These are phyloP conservation scores for Lasioglossum pauxillum DNA, from an alignment of 2,888 invertebrate genomes.

Conservation along the genomic window DNA sequence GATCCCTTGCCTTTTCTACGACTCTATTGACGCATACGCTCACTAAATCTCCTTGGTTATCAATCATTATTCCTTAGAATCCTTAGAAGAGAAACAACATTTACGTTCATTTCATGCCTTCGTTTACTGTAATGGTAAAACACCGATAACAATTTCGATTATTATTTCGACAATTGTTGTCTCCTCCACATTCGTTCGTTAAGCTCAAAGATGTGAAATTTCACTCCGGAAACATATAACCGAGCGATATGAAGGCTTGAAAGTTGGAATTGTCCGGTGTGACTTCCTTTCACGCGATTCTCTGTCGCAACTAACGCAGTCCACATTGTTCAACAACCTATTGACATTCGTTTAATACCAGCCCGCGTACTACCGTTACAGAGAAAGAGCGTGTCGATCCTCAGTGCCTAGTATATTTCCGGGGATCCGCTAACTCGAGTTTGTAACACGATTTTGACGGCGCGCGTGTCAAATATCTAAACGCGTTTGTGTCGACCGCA, in stretches of 20 bases:
- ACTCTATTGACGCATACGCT: background rate
- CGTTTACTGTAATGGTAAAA: too few species aligned
- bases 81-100: background rate
- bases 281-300: background rate
- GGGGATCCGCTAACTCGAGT: background rate
- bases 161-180: background rate
- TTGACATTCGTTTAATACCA: conserved; percentile 26
- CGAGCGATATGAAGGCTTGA: background rate
- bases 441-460: conserved; percentile 24
- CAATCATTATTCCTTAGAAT: background rate
- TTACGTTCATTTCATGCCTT: background rate
- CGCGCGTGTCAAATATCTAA: background rate
- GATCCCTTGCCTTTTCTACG: background rate
- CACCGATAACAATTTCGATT: too few species aligned
- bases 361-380: background rate
- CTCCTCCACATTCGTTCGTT: background rate
- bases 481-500: background rate
- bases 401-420: background rate
- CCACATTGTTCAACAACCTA: conserved; percentile 11
- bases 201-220: background rate
- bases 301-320: conserved; percentile 12
- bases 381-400: conserved; percentile 2
- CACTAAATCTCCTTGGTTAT: background rate
- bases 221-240: background rate
- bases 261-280: background rate